Evolutionary conservation across 1,140 invertebrate genomes (phyloP), one percentile per base, ranked within the genome.

Genomic region (Drosophila kanapiae): DNA sequence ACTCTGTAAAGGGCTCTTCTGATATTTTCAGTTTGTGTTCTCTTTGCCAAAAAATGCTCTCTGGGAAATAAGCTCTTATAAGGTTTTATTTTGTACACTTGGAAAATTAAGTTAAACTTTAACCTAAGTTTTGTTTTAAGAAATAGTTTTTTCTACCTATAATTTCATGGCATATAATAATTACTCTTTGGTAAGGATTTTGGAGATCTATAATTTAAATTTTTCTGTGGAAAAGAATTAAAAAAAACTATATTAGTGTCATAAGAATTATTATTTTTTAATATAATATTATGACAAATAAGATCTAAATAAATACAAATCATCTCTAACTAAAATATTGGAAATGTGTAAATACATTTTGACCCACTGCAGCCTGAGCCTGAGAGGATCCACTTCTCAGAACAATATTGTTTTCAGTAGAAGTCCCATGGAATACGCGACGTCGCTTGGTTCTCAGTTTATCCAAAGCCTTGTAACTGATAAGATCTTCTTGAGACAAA

Each of bases 401-500:
- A 56, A 60, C 13, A 16, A 9, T 7, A 43, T 31, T 60, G 13
- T 10, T 11, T 11, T 11, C 8, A 13, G 31, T 14, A 23, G 0
- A 31, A 37, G 23, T 43, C 23, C 18, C 13, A 5, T 5, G 18
- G 8, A 29, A 40, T 49, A 35, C 51, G 53, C 27, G 68, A 43
- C 16, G n/a, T 38, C 60, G 11, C 35, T 23, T 13, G 5, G 31
- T 27, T 47, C 10, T 40, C 51, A 78, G 75, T 78, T 70, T 78
- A 48, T 33, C 8, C n/a, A 62, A 31, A 40, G 51, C 65, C 64
- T 62, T 78, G 5, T 33, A 53, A 16, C 38, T 29, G 53, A 48
- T 9, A 58, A 78, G 75, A 63, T 37, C 58, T 47, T 6, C 43
- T 29, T 33, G 10, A 42, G 18, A 31, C 13, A 0, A 31, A 59